Base-by-base conservation (phyloP, 2,797 vertebrate species). In the Falco concolor region DNA sequence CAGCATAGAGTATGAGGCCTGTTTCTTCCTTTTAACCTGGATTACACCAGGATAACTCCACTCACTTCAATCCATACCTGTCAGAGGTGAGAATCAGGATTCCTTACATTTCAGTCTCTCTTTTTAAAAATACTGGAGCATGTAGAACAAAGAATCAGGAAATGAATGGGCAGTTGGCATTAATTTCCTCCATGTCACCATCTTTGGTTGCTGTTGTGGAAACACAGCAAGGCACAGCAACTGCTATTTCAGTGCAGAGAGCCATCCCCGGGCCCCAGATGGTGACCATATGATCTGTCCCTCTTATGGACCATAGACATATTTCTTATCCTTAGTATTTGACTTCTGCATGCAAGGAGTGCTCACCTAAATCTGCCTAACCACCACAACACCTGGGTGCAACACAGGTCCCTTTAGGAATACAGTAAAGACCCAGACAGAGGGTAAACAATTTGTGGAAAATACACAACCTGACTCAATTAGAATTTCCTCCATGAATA, bases 251-350 rank as follows among this genome's bases (percentile, higher is more conserved):
- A 84, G 85, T 27, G 70, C 57, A 91, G 70, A 53, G 89, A 93
- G 86, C 82, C 81, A 90, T 88, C 83, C 67, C 81, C 28, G 36
- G 68, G 74, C 61, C 79, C 91, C 96, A 97, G 94, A 89, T 97
- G 97, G 96, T 87, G 90, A 89, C 94, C 96, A 96, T 90, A 97
- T 96, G 95, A 96, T 95, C 76, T 24, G 59, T 86, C 53, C 63
- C 72, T 93, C 63, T 52, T 61, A 61, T 23, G 53, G 90, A 67
- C 80, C 60, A 21, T 10, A 73, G 63, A 65, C 72, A 38, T 7
- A 5, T 64, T 96, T 96, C 56, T 81, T 86, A 56, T 16, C 60
- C 60, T 96, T 54, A 87, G 23, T 73, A 82, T 89, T 92, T 90
- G 70, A 87, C 45, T 93, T 84, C 56, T 93, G 69, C 63, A 44